Evolutionary conservation across 2,888 invertebrate genomes (phyloP).

Genomic region (Idaea biselata): DNA sequence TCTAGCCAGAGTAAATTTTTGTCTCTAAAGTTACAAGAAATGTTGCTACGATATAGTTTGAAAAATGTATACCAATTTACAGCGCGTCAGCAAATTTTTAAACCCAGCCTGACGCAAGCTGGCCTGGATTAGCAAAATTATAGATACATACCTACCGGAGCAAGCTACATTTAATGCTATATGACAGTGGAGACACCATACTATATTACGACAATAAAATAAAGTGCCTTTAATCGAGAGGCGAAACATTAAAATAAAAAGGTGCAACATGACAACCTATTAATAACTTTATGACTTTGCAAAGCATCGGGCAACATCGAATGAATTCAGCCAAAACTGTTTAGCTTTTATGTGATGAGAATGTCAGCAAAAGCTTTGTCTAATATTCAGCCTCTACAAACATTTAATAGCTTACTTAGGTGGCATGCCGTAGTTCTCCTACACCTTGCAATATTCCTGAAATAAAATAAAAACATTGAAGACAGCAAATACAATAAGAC

Average conservation of each 20-base stretch:
- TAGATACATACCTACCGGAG: no score
- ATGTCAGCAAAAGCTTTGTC: constrained; percentile 2
- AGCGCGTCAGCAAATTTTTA: no score
- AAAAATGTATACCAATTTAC: no score
- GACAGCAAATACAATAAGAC: constrained; percentile 29
- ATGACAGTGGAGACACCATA: constrained; percentile 15
- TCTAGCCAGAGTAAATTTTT: no score
- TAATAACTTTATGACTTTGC: not conserved
- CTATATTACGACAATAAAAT: not conserved
- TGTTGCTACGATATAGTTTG: no score
- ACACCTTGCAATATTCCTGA: constrained; percentile 70
- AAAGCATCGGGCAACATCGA: not conserved
- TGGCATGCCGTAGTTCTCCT: constrained; percentile 69
- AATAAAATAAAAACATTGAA: constrained; percentile 57
- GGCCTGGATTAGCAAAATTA: no score
- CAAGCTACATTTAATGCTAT: constrained; percentile 22
- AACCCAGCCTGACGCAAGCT: no score
- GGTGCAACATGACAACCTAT: not conserved
- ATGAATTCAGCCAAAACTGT: constrained; percentile 2
- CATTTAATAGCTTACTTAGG: constrained; percentile 69
- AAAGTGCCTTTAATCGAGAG: not conserved
- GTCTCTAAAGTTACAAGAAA: no score
- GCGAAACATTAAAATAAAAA: not conserved
- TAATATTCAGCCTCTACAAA: constrained; percentile 29
- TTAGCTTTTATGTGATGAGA: constrained; percentile 14